Percentiles rank a stretch among this genome's conserved stretches.
Evolutionary conservation across 2,797 vertebrate species (phyloP).

Genomic region (Leptoclinus maculatus): DNA sequence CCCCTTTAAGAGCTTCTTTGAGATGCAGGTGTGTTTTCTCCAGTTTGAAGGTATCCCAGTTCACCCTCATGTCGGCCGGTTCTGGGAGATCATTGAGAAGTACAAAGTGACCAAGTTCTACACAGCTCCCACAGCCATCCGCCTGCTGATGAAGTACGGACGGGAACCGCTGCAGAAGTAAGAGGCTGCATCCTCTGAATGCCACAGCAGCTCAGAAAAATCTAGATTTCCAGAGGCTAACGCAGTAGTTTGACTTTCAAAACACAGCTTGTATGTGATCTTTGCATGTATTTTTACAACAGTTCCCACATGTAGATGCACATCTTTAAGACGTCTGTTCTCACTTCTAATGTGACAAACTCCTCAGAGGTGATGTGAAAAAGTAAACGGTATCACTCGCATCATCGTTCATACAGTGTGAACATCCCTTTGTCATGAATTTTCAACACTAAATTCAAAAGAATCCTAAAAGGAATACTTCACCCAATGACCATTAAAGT

Average conservation of each 20-base stretch:
- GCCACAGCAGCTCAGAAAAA: conserved; percentile 1
- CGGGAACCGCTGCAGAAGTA: conserved; percentile 81
- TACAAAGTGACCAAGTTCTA: conserved; percentile 87
- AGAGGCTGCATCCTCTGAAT: conserved; percentile 33
- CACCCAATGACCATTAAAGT: too few relatives aligned
- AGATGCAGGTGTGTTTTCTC: conserved; percentile 18
- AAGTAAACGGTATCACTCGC: too few relatives aligned
- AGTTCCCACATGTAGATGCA: conserved; percentile 9
- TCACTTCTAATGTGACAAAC: too few relatives aligned
- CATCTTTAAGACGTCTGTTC: conserved; percentile 14
- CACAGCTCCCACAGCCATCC: conserved; percentile 86
- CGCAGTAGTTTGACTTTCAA: conserved; percentile 15
- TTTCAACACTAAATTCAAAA: background rate
- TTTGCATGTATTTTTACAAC: background rate
- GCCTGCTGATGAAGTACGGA: conserved; percentile 87
- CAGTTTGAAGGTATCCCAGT: conserved; percentile 86
- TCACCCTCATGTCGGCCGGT: conserved; percentile 82
- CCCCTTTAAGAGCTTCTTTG: accelerated
- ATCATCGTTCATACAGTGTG: background rate
- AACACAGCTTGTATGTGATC: background rate
- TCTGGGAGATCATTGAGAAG: conserved; percentile 87
- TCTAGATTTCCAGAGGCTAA: background rate
- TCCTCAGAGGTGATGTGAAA: too few relatives aligned
- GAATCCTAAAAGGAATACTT: too few relatives aligned
- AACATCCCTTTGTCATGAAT: background rate